phyloP scores from a whole-genome alignment of 2,797 vertebrate genomes.

The Sebastes reedi region DNA sequence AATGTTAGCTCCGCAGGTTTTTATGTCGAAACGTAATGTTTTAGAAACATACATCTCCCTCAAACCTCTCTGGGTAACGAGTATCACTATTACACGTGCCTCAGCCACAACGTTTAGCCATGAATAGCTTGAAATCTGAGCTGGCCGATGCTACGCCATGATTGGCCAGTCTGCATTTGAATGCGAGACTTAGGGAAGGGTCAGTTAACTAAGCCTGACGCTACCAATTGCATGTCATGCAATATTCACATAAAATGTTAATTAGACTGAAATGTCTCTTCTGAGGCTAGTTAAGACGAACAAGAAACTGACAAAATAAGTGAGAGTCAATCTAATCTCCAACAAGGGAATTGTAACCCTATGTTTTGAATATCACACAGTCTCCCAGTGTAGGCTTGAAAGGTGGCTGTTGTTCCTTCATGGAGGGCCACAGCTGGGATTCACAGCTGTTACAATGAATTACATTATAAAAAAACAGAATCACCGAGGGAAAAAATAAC shows the following conservation, averaged over 20 bases:
- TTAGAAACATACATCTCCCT: too few relatives aligned
- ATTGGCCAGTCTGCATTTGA: too few relatives aligned
- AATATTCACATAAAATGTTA: not conserved
- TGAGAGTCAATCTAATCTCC: not conserved
- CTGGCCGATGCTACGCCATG: too few relatives aligned
- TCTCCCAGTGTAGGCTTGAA: not conserved
- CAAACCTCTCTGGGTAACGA: too few relatives aligned
- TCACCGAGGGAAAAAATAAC: not conserved
- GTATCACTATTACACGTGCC: too few relatives aligned
- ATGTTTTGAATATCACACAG: not conserved
- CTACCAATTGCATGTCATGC: too few relatives aligned
- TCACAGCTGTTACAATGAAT: constrained; percentile 23
- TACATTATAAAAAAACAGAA: not conserved
- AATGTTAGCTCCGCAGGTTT: too few relatives aligned
- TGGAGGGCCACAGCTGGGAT: constrained; percentile 6
- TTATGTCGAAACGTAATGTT: too few relatives aligned
- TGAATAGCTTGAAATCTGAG: too few relatives aligned
- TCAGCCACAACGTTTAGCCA: too few relatives aligned
- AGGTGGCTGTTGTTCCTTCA: not conserved
- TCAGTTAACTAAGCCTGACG: not conserved
- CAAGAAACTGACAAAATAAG: not conserved
- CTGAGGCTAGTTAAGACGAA: not conserved
- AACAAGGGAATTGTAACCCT: not conserved
- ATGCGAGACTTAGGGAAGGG: too few relatives aligned
- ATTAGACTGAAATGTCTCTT: not conserved